Conservation (phyloP, 2,797 vertebrate species). For the Cryptoprocta ferox region DNA sequence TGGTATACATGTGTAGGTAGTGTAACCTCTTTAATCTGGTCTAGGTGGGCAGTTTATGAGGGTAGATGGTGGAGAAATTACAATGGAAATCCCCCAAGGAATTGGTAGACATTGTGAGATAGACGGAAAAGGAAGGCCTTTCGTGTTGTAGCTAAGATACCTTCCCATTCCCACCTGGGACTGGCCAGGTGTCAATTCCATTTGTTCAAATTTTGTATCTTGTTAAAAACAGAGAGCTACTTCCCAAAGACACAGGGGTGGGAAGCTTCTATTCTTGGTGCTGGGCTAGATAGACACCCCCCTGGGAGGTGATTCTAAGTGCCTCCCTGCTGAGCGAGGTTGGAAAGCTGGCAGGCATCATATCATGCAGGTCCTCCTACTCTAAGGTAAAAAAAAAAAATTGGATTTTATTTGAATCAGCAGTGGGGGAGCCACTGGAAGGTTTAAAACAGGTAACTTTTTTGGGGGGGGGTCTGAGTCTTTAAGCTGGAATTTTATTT, state of each 20-base stretch:
- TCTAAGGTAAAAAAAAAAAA: not conserved
- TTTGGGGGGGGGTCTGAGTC: no score
- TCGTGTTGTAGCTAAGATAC: not conserved
- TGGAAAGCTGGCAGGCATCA: not conserved
- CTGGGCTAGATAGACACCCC: not conserved
- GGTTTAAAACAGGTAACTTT: not conserved
- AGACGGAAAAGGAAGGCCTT: not conserved
- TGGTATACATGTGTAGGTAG: not conserved
- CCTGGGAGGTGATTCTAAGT: not conserved
- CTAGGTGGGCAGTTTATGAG: not conserved
- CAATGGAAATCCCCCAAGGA: not conserved
- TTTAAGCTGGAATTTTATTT: no score
- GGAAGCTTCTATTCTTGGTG: not conserved
- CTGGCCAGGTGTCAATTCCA: not conserved
- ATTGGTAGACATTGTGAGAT: not conserved
- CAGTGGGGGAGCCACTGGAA: not conserved
- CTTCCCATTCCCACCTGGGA: not conserved
- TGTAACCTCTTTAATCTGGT: not conserved
- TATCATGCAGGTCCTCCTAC: not conserved
- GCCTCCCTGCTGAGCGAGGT: not conserved
- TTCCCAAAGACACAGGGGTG: not conserved
- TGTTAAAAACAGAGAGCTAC: not conserved
- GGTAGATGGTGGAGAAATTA: not conserved
- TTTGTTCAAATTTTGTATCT: not conserved
- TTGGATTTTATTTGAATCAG: constrained; percentile 34